phyloP scores from a whole-genome alignment of 53 echinoderm and acorn worm genomes.

The Astropecten irregularis region DNA sequence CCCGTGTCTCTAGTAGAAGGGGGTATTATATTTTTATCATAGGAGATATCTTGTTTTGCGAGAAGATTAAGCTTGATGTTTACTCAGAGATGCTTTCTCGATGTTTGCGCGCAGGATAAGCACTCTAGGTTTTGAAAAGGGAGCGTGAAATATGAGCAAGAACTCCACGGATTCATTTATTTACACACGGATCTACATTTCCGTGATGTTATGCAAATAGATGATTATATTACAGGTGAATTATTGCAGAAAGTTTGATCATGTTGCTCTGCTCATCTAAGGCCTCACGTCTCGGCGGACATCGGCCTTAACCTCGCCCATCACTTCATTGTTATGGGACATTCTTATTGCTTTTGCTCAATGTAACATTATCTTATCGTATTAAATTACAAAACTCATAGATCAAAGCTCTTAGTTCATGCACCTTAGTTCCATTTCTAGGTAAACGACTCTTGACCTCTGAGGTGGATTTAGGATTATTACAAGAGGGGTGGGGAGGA shows the following conservation, averaged over 20 bases:
- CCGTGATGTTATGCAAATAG: conserved; percentile 6
- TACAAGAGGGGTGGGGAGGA: no score
- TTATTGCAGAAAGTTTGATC: no score
- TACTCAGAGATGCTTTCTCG: neutral
- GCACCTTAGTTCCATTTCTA: no score
- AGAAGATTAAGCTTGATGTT: neutral
- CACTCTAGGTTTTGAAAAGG: neutral
- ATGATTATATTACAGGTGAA: neutral
- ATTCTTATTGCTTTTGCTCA: no score
- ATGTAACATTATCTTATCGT: no score
- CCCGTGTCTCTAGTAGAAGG: no score
- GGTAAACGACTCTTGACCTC: no score
- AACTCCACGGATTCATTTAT: neutral
- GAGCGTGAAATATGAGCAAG: neutral
- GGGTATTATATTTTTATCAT: no score
- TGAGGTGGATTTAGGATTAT: no score
- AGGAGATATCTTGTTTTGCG: conserved; percentile 18
- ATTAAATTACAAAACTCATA: no score
- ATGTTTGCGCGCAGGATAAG: conserved; percentile 27
- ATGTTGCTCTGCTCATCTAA: neutral
- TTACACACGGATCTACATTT: conserved; percentile 7
- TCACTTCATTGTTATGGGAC: neutral
- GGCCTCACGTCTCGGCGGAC: neutral
- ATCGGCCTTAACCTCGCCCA: neutral
- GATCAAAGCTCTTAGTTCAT: no score